These are phyloP conservation scores for Melopsittacus undulatus DNA, from an alignment of 2,797 vertebrate genomes.

Conservation along the genomic window DNA sequence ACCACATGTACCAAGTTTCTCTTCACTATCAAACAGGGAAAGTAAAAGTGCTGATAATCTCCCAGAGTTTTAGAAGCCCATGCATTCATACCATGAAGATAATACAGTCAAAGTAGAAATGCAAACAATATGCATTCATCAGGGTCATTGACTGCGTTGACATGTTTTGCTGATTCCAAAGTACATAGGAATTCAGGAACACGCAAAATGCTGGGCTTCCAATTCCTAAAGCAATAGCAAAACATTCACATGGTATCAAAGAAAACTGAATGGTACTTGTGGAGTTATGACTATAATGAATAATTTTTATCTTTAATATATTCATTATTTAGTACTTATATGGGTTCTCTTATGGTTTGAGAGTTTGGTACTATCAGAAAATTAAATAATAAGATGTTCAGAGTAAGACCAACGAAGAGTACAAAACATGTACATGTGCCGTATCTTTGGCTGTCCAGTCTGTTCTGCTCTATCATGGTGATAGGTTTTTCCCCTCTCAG, in stretches of 20 bases:
- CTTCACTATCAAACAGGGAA: background rate
- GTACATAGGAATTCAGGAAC: constrained; percentile 1
- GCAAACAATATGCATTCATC: constrained; percentile 3
- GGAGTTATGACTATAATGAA: background rate
- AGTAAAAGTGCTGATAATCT: background rate
- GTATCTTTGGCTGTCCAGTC: background rate
- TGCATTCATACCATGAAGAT: background rate
- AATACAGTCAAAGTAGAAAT: background rate
- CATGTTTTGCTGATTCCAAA: constrained; percentile 7
- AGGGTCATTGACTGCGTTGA: constrained; percentile 33
- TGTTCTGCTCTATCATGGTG: background rate
- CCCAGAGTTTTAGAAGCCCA: background rate
- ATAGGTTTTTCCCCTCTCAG: background rate
- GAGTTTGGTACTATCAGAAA: constrained; percentile 1
- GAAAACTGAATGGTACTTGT: background rate
- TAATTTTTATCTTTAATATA: constrained; percentile 25
- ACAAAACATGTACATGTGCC: background rate
- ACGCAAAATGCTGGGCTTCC: background rate
- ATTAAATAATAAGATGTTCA: constrained; percentile 19
- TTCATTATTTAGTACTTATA: background rate
- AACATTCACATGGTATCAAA: constrained; percentile 34
- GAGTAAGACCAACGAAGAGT: background rate
- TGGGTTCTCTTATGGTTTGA: background rate
- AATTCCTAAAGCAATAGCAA: constrained; percentile 29
- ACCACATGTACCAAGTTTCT: background rate